A percentile compares a stretch with the other conserved stretches of the same genome.
phyloP scores from a whole-genome alignment of 2,888 invertebrate species.

The Salpingus planirostris region DNA sequence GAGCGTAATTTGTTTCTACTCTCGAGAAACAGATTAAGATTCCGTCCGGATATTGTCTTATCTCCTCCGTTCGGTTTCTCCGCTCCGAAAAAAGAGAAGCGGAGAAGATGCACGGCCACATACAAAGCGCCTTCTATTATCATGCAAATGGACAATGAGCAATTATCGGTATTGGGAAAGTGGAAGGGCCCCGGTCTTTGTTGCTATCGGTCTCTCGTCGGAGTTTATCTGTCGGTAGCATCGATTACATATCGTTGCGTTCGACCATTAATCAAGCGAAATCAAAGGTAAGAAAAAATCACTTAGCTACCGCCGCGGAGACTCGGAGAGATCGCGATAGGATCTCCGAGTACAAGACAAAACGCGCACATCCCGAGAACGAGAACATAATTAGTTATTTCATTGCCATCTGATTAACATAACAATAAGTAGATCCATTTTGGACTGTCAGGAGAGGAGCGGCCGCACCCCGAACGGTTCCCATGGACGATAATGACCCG shows the following conservation, averaged over 20 bases:
- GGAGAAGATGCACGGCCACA: no score
- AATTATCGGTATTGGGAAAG: slow-evolving; percentile 18
- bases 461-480: slow-evolving; percentile 21
- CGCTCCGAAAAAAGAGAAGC: no score
- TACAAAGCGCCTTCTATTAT: no score
- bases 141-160: slow-evolving; percentile 19
- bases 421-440: slow-evolving; percentile 32
- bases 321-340: no score
- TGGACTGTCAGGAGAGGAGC: slow-evolving; percentile 25
- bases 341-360: no score
- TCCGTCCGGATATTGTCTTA: no score
- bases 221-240: slow-evolving; percentile 20
- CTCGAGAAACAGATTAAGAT: no score
- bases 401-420: slow-evolving; percentile 33
- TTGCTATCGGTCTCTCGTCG: no score
- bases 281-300: slow-evolving; percentile 21
- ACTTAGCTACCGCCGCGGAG: slow-evolving; percentile 25
- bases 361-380: slow-evolving; percentile 13
- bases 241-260: slow-evolving; percentile 24
- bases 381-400: slow-evolving; percentile 28
- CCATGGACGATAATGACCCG: slow-evolving; percentile 12
- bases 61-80: no score
- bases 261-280: slow-evolving; percentile 24
- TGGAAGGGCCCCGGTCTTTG: no score
- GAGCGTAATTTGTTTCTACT: no score